Conservation (phyloP, 2,113 vertebrate genomes). For the Engraulis encrasicolus region DNA sequence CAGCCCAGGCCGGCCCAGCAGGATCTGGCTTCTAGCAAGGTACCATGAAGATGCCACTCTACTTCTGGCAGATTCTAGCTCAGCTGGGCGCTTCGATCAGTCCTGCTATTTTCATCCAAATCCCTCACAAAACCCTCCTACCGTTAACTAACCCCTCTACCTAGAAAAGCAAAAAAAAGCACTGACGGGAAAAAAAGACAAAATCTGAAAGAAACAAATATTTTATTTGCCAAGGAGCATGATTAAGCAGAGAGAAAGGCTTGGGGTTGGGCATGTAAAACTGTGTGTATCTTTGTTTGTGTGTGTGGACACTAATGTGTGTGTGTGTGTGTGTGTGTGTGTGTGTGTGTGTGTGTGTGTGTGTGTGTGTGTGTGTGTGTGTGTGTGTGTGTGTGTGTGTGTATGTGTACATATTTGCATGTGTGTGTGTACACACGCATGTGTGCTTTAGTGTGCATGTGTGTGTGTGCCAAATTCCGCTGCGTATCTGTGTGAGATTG, state of each 20-base stretch:
- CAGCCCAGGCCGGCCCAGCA: neutral
- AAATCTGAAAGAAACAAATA: neutral
- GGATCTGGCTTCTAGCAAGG: neutral
- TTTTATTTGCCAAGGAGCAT: neutral
- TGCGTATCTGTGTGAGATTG: no score
- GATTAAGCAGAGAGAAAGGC: neutral
- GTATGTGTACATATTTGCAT: neutral
- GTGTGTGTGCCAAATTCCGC: no score
- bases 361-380: constrained; percentile 1
- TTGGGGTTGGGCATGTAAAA: neutral
- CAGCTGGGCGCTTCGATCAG: neutral
- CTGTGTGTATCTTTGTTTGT: neutral
- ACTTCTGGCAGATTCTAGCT: neutral
- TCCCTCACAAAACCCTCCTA: neutral
- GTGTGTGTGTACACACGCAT: no score
- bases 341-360: neutral
- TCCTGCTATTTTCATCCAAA: neutral
- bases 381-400: neutral
- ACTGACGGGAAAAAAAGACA: neutral
- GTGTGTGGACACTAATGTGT: neutral
- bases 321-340: neutral
- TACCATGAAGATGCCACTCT: neutral
- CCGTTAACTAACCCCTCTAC: neutral
- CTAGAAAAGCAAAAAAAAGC: neutral
- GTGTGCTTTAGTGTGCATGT: no score